These are phyloP conservation scores for Phortica variegata DNA, from an alignment of 1,140 invertebrate genomes.

Conservation along the genomic window DNA sequence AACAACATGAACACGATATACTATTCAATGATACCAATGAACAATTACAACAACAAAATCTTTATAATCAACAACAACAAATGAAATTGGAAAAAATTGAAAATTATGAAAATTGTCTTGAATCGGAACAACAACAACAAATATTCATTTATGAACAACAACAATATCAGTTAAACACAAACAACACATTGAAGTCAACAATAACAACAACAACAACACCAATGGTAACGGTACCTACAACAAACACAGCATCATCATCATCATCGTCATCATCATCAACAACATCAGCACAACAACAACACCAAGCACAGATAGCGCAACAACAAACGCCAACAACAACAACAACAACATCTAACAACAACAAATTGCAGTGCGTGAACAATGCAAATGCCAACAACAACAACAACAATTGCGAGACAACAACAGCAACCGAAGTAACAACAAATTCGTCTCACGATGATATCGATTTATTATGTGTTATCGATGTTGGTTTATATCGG, in stretches of 20 bases:
- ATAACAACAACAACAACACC: conserved; percentile 13
- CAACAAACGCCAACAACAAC: conserved; percentile 33
- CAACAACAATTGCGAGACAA: conserved; percentile 11
- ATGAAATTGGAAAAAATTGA: conserved; percentile 54
- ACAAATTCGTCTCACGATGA: conserved; percentile 14
- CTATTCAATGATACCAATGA: too few species aligned
- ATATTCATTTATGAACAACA: too few species aligned
- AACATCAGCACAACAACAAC: conserved; percentile 6
- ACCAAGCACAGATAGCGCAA: conserved; percentile 24
- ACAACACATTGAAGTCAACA: conserved; percentile 7
- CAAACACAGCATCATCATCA: conserved; percentile 15
- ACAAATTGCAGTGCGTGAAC: conserved; percentile 21
- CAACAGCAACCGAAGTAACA: conserved; percentile 21
- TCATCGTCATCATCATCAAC: too few species aligned
- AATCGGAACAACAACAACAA: conserved; percentile 36
- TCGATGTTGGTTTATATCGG: conserved; percentile 39
- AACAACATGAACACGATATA: too few species aligned
- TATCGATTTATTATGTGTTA: conserved; percentile 35
- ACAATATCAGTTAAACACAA: conserved; percentile 6
- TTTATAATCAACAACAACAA: conserved; percentile 55
- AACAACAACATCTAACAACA: conserved; percentile 18
- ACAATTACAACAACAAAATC: conserved; percentile 34
- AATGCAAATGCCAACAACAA: conserved; percentile 26
- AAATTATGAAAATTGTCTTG: conserved; percentile 50
- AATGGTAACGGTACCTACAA: conserved; percentile 11